A percentile compares a stretch with the other conserved stretches of the same genome.
phyloP scores from a whole-genome alignment of 2,113 vertebrate species.

The Vireo altiloquus region DNA sequence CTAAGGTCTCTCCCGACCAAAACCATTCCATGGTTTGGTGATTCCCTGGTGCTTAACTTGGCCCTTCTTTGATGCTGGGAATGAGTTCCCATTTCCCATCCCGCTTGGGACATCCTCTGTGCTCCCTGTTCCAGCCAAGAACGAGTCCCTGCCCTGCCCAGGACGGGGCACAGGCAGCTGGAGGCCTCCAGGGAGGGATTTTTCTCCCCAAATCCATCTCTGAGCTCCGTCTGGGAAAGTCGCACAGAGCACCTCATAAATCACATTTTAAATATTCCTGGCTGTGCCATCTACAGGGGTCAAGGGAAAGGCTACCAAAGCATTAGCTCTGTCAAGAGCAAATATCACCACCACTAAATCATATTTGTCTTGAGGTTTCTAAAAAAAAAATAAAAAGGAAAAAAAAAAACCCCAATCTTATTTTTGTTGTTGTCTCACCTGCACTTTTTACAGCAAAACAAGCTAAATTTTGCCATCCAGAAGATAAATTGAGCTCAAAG shows the following conservation, averaged over 20 bases:
- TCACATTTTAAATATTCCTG: neutral
- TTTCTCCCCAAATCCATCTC: neutral
- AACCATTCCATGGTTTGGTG: neutral
- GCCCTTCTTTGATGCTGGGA: neutral
- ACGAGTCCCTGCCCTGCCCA: neutral
- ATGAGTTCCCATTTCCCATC: neutral
- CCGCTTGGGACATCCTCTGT: neutral
- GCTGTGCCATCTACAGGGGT: neutral
- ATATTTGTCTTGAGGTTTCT: neutral
- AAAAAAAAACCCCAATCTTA: neutral
- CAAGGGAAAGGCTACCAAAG: slow-evolving; percentile 6
- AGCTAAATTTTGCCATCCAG: neutral
- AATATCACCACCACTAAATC: slow-evolving; percentile 11
- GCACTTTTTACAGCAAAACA: slow-evolving; percentile 7
- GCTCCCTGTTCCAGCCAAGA: no score
- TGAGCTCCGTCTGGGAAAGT: neutral
- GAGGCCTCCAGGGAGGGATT: neutral
- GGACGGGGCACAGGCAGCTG: neutral
- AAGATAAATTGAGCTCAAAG: slow-evolving; percentile 9
- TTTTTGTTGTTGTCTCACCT: neutral
- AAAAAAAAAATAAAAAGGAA: neutral
- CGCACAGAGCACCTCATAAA: neutral
- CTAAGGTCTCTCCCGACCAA: neutral
- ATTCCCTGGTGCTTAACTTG: neutral
- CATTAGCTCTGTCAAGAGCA: slow-evolving; percentile 16